A percentile compares a stretch with the other conserved stretches of the same genome.
phyloP scores from a whole-genome alignment of 2,113 vertebrate species.

The Falco punctatus region DNA sequence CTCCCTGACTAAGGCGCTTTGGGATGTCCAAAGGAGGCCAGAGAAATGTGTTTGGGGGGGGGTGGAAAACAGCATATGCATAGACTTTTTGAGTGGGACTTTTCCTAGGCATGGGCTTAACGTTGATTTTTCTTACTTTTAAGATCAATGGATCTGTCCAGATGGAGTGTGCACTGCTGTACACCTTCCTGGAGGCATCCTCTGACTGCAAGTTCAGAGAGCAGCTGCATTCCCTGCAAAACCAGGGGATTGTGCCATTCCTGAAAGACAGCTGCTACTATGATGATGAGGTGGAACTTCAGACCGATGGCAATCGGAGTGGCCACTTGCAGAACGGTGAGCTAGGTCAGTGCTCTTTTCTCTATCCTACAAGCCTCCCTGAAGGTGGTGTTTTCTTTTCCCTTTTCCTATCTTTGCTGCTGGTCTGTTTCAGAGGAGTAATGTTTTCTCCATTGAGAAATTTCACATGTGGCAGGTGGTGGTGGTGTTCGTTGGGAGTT shows the following conservation, averaged over 20 bases:
- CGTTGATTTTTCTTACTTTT: not conserved
- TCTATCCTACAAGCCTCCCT: not conserved
- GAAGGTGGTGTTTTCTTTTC: not conserved
- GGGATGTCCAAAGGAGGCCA: not conserved
- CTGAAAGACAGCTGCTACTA: accelerated
- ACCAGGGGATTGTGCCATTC: accelerated
- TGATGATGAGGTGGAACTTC: slow-evolving; percentile 36
- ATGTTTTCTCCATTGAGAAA: not conserved
- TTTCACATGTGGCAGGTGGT: not conserved
- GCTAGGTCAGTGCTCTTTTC: slow-evolving; percentile 13
- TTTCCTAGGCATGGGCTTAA: not conserved
- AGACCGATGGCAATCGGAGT: slow-evolving; percentile 69
- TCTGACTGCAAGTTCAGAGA: not conserved
- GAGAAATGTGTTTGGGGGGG: not conserved
- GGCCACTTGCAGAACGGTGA: not conserved
- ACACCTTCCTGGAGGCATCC: slow-evolving; percentile 65
- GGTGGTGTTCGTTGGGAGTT: not conserved
- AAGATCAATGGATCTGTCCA: not conserved
- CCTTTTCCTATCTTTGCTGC: not conserved
- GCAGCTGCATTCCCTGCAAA: slow-evolving; percentile 53
- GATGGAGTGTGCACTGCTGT: slow-evolving; percentile 45
- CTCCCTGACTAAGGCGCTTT: not conserved
- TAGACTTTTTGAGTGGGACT: not conserved
- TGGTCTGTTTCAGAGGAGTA: not conserved
- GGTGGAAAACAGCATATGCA: accelerated